These are phyloP conservation scores for mouse (Mus musculus) DNA, from an alignment of 2,113 vertebrate genomes.

Conservation along the genomic window GRCm39 chr17:85403001-85403500, in stretches of 20 bases:
- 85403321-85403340: not conserved
- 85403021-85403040: not conserved
- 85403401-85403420: not conserved
- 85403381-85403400: not conserved
- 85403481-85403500: not conserved
- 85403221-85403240: constrained; percentile 6
- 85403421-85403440: not conserved
- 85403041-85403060: not conserved
- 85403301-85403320: not conserved
- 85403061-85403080: not conserved
- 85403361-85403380: not conserved
- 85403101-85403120: not conserved
- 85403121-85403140: not conserved
- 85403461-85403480: not conserved
- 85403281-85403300: constrained; percentile 8
- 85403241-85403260: not conserved
- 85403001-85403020: not conserved
- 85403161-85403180: not conserved
- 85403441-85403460: not conserved
- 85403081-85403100: not conserved
- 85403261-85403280: constrained; percentile 15
- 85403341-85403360: not conserved
- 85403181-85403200: not conserved
- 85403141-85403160: not conserved
- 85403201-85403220: not conserved